Conservation (phyloP, 2,113 vertebrate genomes). For the Lophura nycthemera region DNA sequence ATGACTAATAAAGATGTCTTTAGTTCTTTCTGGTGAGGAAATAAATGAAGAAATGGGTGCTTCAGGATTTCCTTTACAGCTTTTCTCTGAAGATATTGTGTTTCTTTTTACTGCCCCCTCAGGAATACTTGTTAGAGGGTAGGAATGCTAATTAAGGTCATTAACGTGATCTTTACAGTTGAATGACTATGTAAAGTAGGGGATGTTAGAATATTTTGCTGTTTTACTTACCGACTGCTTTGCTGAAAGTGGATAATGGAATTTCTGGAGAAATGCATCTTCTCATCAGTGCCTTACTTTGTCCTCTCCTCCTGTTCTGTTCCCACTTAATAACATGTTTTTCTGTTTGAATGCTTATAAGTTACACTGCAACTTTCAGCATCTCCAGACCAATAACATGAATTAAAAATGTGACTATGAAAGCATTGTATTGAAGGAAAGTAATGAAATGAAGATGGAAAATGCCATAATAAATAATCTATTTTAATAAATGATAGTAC, state of each 20-base stretch:
- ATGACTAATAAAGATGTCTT: background rate
- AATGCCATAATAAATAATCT: constrained; percentile 60
- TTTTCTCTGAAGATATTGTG: background rate
- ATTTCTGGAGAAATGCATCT: background rate
- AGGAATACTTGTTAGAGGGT: background rate
- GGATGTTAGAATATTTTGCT: background rate
- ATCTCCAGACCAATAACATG: background rate
- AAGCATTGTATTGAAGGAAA: constrained; percentile 19
- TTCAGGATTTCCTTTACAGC: background rate
- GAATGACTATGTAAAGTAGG: background rate
- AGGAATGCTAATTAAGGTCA: background rate
- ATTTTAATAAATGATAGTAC: constrained; percentile 70
- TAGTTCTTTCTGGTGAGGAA: background rate
- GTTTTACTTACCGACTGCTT: background rate
- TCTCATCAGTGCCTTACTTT: background rate
- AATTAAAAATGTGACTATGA: background rate
- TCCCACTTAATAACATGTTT: background rate
- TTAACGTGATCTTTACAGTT: background rate
- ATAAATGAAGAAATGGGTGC: background rate
- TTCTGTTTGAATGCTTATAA: background rate
- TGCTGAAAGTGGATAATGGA: background rate
- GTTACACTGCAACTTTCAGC: background rate
- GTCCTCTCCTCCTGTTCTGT: background rate
- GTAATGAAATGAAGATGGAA: constrained; percentile 37
- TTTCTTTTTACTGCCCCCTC: background rate